These are phyloP conservation scores for Antechinus stuartii DNA, from an alignment of 2,113 vertebrate genomes.

Conservation along the genomic window DNA sequence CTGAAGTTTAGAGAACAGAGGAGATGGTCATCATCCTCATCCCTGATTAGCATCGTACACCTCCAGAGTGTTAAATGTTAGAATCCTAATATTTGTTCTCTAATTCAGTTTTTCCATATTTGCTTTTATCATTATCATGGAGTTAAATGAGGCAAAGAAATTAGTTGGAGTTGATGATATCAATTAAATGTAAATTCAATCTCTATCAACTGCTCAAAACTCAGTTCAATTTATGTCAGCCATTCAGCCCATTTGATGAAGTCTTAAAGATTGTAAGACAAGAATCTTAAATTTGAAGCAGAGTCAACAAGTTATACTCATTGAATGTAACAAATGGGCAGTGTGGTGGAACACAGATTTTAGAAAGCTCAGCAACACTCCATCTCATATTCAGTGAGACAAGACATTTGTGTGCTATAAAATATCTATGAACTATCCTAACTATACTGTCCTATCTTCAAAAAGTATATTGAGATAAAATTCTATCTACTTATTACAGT, in stretches of 20 bases:
- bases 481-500: not conserved
- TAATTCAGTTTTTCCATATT: constrained; percentile 6
- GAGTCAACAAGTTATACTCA: not conserved
- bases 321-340: not conserved
- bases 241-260: not conserved
- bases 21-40: not conserved
- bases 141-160: constrained; percentile 23
- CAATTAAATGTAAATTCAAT: constrained; percentile 16
- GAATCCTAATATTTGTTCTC: not conserved
- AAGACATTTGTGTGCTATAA: not conserved
- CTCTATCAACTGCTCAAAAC: not conserved
- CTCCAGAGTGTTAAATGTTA: not conserved
- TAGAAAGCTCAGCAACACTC: not conserved
- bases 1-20: not conserved
- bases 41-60: not conserved
- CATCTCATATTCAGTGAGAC: not conserved
- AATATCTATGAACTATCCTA: not conserved
- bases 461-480: not conserved
- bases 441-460: not conserved
- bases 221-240: not conserved
- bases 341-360: not conserved
- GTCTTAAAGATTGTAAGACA: not conserved
- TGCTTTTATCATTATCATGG: not conserved
- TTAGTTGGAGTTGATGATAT: not conserved
- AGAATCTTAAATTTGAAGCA: not conserved